Percentiles rank a stretch among this genome's conserved stretches.
Conservation (phyloP, 2,888 invertebrate genomes). For the Caenorhabditis parvicauda region DNA sequence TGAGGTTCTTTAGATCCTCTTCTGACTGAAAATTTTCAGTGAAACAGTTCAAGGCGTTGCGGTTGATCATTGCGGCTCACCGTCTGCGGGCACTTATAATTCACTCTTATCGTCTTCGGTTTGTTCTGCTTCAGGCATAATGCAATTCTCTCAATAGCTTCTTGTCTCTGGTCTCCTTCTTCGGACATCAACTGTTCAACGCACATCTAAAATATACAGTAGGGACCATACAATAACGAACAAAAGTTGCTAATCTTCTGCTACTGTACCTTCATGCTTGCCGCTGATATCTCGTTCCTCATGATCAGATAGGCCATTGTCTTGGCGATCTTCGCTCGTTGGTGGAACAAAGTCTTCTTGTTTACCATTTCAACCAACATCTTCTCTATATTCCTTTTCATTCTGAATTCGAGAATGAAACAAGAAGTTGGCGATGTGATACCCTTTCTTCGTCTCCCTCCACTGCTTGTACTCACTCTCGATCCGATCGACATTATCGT, state of each 20-base stretch:
- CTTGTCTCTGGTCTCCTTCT: conserved; percentile 17
- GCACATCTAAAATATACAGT: conserved; percentile 6
- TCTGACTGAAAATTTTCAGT: no score
- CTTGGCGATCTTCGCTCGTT: conserved; percentile 19
- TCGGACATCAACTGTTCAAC: conserved; percentile 26
- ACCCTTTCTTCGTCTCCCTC: neutral
- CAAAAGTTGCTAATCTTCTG: no score
- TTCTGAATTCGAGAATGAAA: no score
- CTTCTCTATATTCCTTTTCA: conserved; percentile 5
- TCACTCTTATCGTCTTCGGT: conserved; percentile 24
- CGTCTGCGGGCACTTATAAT: conserved; percentile 17
- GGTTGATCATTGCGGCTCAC: conserved; percentile 8
- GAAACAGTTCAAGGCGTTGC: no score
- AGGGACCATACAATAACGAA: neutral
- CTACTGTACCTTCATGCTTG: neutral
- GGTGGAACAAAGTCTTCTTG: conserved; percentile 16
- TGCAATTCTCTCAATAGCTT: conserved; percentile 20
- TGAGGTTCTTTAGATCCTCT: no score
- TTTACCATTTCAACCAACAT: conserved; percentile 5
- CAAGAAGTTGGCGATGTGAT: no score
- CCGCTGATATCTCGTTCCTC: neutral
- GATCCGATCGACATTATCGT: neutral
- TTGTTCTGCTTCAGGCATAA: conserved; percentile 37
- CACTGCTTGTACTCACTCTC: neutral
- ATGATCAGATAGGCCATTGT: conserved; percentile 7